A percentile compares a stretch with the other conserved stretches of the same genome.
Conservation (phyloP, 1,140 invertebrate species). For the Dysdera silvatica region DNA sequence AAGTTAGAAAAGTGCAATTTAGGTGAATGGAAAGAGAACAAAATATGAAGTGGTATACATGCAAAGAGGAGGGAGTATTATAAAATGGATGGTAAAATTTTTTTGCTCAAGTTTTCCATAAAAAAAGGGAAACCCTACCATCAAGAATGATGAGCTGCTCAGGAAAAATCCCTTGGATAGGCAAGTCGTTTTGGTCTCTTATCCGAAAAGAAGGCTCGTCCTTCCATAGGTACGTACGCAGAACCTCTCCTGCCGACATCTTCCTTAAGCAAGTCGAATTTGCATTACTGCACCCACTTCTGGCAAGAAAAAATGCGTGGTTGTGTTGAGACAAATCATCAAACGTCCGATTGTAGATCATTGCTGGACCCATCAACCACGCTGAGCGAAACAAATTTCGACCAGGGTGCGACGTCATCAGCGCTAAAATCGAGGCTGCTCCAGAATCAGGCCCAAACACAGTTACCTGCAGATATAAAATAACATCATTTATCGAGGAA, state of each 20-base stretch:
- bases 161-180: conserved; percentile 32
- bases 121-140: conserved; percentile 14
- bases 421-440: conserved; percentile 20
- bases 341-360: conserved; percentile 29
- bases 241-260: conserved; percentile 13
- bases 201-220: conserved; percentile 34
- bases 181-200: conserved; percentile 34
- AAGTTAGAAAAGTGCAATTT: no score
- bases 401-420: conserved; percentile 1
- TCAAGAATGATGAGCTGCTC: conserved; percentile 33
- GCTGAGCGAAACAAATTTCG: conserved; percentile 9
- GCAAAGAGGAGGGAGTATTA: no score
- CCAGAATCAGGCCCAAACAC: conserved; percentile 27
- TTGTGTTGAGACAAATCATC: conserved; percentile 13
- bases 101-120: no score
- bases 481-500: not conserved
- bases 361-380: conserved; percentile 30
- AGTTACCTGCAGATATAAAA: conserved; percentile 12
- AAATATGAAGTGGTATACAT: no score
- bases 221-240: conserved; percentile 26
- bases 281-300: conserved; percentile 12
- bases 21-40: no score
- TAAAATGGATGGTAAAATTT: no score
- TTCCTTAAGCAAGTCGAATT: conserved; percentile 17
- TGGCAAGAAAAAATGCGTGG: conserved; percentile 19